Conservation (phyloP, 2,797 vertebrate genomes). For the Silurus aristotelis region DNA sequence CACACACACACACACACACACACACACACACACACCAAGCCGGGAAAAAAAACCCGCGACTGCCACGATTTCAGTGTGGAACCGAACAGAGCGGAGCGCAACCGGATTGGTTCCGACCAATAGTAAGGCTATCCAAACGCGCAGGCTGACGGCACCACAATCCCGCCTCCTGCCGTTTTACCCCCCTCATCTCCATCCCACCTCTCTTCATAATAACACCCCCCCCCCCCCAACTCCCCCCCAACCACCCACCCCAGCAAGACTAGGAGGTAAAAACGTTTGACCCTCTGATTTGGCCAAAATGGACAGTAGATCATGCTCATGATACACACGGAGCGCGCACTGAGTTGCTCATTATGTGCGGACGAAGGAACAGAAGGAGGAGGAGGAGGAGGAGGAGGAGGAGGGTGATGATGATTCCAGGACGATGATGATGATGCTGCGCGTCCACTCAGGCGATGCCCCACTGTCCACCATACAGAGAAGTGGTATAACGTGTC, state of each 20-base stretch:
- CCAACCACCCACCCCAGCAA: neutral
- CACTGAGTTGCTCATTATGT: neutral
- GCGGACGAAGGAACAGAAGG: neutral
- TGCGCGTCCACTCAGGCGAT: slow-evolving; percentile 19
- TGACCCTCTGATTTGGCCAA: slow-evolving; percentile 27
- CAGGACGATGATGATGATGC: slow-evolving; percentile 23
- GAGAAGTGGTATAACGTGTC: slow-evolving; percentile 35
- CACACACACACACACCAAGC: neutral
- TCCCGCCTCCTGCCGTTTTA: slow-evolving; percentile 43
- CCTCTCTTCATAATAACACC: too few species aligned
- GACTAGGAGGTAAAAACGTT: slow-evolving; percentile 28
- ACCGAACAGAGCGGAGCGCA: slow-evolving; percentile 35
- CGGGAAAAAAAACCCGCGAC: neutral
- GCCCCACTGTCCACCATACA: slow-evolving; percentile 2
- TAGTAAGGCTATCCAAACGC: slow-evolving; percentile 35
- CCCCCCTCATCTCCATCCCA: too few species aligned
- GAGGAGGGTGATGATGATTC: slow-evolving; percentile 9
- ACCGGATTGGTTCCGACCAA: slow-evolving; percentile 38
- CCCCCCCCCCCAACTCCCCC: too few species aligned
- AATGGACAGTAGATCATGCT: neutral
- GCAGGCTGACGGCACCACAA: slow-evolving; percentile 35
- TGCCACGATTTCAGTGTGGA: slow-evolving; percentile 29
- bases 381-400: neutral
- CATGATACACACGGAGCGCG: slow-evolving; percentile 7
- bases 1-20: too few species aligned